Evolutionary conservation across 2,888 invertebrate genomes (phyloP), one percentile per base, ranked within the genome.

Genomic region (Tortrix viridana): DNA sequence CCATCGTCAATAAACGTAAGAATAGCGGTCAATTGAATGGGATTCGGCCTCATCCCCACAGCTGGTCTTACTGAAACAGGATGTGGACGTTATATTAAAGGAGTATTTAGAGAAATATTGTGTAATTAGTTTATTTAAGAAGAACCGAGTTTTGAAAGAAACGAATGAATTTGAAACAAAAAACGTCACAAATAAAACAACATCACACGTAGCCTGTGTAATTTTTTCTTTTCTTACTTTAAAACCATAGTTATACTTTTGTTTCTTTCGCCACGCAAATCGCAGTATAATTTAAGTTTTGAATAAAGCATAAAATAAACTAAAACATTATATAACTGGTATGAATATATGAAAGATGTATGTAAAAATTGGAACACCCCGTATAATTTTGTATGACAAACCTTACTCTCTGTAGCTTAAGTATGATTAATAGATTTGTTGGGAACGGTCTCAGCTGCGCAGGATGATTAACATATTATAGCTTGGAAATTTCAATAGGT

Each of bases 1-100:
- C 69, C 63, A 19, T 68, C 75, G 67, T 16, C 67, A 70, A 73
- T 75, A 71, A 73, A 72, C 56, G 65, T 69, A 74, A 78, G 81
- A 81, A 85, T 80, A 78, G 80, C 75, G 74, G 76, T 82, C 83
- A 84, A 86, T 87, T 85, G 84, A 79, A 74, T 76, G 71, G 82
- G 85, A 84, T 84, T 83, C 79, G 74, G 78, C 71, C 77, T 75
- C 80, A 77, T 80, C 77, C 76, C 69, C 66, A 66, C 78, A 80
- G 80, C 75, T 81, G 77, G 77, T 77, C 77, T 77, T 80, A 79
- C 72, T 49, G 69, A 50, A 76, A 82, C 73, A 79, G 83, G 69
- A 0, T 80, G 85, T 65, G n/a, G n/a, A n/a, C n/a, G n/a, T n/a
- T n/a, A n/a, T n/a, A n/a, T n/a, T n/a, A n/a, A n/a, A n/a, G n/a